Percentiles rank a stretch among this genome's conserved stretches.
Conservation (phyloP, 2,113 vertebrate genomes). For the Ivindomyrus marchei region DNA sequence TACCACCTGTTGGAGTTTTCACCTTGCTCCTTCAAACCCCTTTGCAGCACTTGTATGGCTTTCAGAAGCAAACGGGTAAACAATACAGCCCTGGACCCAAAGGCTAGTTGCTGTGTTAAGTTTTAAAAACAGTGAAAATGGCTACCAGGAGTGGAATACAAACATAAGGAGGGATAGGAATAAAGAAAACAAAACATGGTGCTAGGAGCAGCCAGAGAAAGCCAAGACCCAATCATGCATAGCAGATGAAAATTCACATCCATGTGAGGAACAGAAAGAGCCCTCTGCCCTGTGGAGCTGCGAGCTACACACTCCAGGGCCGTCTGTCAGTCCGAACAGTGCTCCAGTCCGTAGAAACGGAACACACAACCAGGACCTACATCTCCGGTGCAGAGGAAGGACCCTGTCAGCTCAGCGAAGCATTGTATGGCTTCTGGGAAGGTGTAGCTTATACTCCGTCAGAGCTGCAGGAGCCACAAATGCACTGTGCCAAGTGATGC, state of each 20-base stretch:
- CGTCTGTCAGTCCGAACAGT: not conserved
- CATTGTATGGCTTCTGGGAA: not conserved
- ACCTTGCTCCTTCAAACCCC: not conserved
- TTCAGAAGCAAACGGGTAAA: not conserved
- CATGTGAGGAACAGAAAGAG: not conserved
- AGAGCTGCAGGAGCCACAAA: not conserved
- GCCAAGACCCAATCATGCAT: not conserved
- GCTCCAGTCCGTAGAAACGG: not conserved
- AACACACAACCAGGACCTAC: not conserved
- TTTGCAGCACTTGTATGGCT: not conserved
- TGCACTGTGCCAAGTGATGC: not conserved
- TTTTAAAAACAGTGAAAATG: not conserved
- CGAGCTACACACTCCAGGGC: not conserved
- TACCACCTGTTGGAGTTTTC: not conserved
- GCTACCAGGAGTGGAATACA: not conserved
- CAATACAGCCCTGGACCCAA: not conserved
- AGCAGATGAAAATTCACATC: not conserved
- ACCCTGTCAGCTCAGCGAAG: too few relatives aligned
- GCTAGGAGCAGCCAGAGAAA: not conserved
- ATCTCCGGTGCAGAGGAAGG: not conserved
- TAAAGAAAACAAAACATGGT: not conserved
- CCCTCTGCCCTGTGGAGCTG: not conserved
- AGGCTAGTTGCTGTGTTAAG: not conserved
- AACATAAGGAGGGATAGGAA: not conserved
- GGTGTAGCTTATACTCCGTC: not conserved